These are phyloP conservation scores for Sinotaia quadrata DNA, from an alignment of 2,888 invertebrate species.

Conservation along the genomic window DNA sequence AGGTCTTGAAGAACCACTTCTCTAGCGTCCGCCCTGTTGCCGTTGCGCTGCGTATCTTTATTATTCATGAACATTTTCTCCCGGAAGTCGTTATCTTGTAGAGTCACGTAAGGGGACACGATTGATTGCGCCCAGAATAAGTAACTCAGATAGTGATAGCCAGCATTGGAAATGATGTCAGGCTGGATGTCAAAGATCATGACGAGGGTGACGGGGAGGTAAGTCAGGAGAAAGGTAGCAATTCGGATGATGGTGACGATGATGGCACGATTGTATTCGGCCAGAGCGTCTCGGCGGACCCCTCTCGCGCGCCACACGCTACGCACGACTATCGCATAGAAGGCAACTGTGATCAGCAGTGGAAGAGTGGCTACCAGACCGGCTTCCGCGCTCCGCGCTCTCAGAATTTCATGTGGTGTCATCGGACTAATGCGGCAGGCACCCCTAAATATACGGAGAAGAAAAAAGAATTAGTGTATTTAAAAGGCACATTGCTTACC, in stretches of 20 bases:
- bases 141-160: slow-evolving; percentile 4
- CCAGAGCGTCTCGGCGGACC: slow-evolving; percentile 8
- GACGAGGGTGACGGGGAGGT: slow-evolving; percentile 13
- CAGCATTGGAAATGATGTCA: slow-evolving; percentile 5
- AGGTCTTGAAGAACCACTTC: slow-evolving; percentile 4
- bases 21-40: not conserved
- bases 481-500: no score
- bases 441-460: slow-evolving; percentile 1
- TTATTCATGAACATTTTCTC: slow-evolving; percentile 1
- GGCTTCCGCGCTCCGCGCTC: slow-evolving; percentile 4
- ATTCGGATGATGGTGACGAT: slow-evolving; percentile 12
- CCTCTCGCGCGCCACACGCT: slow-evolving; percentile 22
- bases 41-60: not conserved
- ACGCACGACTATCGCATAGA: slow-evolving; percentile 6
- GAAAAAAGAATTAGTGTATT: no score
- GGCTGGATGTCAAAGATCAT: slow-evolving; percentile 7
- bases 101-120: slow-evolving; percentile 20
- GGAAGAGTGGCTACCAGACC: slow-evolving; percentile 1
- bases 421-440: not conserved
- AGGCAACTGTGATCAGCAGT: not conserved
- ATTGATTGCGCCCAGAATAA: slow-evolving; percentile 15
- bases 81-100: slow-evolving; percentile 23
- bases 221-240: slow-evolving; percentile 14
- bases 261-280: slow-evolving; percentile 16
- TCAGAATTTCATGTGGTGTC: not conserved